Conservation (phyloP, 2,797 vertebrate genomes). For the Spondyliosoma cantharus region DNA sequence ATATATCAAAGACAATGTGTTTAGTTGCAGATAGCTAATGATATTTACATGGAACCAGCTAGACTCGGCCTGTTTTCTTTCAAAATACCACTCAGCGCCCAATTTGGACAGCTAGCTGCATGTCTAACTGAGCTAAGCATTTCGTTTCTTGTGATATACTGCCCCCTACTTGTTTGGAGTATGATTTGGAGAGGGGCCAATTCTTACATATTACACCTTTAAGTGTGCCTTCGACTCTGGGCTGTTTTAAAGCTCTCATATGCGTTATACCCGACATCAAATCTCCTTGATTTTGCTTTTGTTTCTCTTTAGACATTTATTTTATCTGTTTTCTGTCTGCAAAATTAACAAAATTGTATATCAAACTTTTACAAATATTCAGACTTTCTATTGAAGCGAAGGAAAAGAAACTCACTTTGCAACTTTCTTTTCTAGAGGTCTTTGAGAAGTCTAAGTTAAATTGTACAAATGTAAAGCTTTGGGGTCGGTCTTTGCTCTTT, state of each 20-base stretch:
- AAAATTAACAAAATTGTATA: constrained; percentile 33
- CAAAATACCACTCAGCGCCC: too few species aligned
- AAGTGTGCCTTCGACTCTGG: background rate
- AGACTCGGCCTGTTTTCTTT: too few species aligned
- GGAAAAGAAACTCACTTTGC: background rate
- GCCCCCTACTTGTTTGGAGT: too few species aligned
- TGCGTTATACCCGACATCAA: background rate
- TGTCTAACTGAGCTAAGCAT: too few species aligned
- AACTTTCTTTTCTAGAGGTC: constrained; percentile 15
- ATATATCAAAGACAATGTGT: too few species aligned
- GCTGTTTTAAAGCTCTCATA: constrained; percentile 28
- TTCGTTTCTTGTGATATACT: background rate
- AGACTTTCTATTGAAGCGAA: constrained; percentile 19
- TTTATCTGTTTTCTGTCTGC: background rate
- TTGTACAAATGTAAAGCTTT: constrained; percentile 9
- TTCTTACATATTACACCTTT: too few species aligned
- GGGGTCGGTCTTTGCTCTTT: constrained; percentile 3
- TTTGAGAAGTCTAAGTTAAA: constrained; percentile 31
- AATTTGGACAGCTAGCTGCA: too few species aligned
- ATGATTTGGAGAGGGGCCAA: too few species aligned
- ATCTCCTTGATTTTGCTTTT: background rate
- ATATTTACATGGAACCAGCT: too few species aligned
- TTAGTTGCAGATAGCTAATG: too few species aligned
- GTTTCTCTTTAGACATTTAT: constrained; percentile 21
- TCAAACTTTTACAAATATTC: constrained; percentile 17